Evolutionary conservation across 2,888 invertebrate species (phyloP).

Genomic region (Herminia tarsipennalis): DNA sequence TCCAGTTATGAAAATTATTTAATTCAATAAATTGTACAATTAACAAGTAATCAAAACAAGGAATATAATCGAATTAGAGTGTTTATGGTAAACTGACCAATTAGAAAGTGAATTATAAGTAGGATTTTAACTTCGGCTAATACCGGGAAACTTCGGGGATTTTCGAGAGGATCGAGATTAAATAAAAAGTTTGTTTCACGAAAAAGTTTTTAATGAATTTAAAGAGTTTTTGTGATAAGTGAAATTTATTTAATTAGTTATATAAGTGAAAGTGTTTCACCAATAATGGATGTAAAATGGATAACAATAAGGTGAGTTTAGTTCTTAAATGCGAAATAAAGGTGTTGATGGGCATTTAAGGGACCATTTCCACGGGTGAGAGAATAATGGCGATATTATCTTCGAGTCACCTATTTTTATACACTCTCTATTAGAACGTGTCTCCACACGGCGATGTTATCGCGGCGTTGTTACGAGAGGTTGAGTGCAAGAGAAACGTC

Average conservation of each 20-base stretch:
- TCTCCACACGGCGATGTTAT: too few species aligned
- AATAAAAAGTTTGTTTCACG: slow-evolving; percentile 23
- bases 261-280: slow-evolving; percentile 9
- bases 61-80: slow-evolving; percentile 25
- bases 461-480: too few species aligned
- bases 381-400: too few species aligned
- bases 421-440: too few species aligned
- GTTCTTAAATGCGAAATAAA: too few species aligned
- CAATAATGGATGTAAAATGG: slow-evolving; percentile 28
- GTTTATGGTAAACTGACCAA: slow-evolving; percentile 27
- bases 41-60: too few species aligned
- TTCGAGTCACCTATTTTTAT: too few species aligned
- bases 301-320: slow-evolving; percentile 2
- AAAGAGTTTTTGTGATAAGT: slow-evolving; percentile 18
- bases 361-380: too few species aligned
- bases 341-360: too few species aligned
- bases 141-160: slow-evolving; percentile 26
- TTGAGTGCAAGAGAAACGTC: too few species aligned
- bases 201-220: slow-evolving; percentile 20
- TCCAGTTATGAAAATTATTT: too few species aligned
- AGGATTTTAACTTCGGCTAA: slow-evolving; percentile 23
- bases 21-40: slow-evolving; percentile 12
- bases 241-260: slow-evolving; percentile 4
- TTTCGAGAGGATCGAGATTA: slow-evolving; percentile 22
- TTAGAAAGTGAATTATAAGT: slow-evolving; percentile 35